phyloP scores from a whole-genome alignment of 2,113 vertebrate genomes.

The Prolemur simus region DNA sequence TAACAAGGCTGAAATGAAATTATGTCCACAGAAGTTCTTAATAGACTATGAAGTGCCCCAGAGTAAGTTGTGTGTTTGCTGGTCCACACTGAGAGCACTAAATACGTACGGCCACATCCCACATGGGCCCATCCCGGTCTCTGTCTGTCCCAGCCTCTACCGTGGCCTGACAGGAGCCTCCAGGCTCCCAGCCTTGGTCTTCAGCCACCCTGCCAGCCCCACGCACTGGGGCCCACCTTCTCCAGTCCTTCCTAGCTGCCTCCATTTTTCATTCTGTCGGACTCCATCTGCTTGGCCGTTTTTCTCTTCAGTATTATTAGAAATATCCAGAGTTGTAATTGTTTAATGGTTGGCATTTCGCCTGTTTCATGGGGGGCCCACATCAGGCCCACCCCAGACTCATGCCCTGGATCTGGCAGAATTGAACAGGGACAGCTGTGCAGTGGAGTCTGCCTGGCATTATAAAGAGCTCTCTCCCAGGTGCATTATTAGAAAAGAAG shows the following conservation, averaged over 20 bases:
- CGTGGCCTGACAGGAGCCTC: background rate
- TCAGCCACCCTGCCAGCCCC: background rate
- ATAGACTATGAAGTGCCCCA: background rate
- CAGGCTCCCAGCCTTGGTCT: background rate
- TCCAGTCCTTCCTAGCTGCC: constrained; percentile 5
- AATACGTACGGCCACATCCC: background rate
- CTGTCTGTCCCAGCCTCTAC: background rate
- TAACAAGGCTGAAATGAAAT: background rate
- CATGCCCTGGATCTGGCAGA: constrained; percentile 5
- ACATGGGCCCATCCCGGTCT: background rate
- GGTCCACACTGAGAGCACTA: background rate
- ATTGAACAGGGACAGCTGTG: constrained; percentile 68
- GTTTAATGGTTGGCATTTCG: constrained; percentile 72
- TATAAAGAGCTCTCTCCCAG: constrained; percentile 61
- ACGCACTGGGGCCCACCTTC: background rate
- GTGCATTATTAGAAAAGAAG: constrained; percentile 57
- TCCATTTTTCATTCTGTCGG: constrained; percentile 67
- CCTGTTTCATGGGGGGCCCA: constrained; percentile 31
- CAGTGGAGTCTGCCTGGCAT: constrained; percentile 68
- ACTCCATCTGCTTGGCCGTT: constrained; percentile 55
- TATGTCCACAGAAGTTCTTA: background rate
- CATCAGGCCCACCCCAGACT: constrained; percentile 44
- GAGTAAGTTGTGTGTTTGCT: background rate
- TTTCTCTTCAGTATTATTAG: constrained; percentile 68
- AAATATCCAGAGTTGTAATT: constrained; percentile 63